Evolutionary conservation across 2,888 invertebrate genomes (phyloP), one percentile per base, ranked within the genome.

Genomic region (Nymphalis c-album): DNA sequence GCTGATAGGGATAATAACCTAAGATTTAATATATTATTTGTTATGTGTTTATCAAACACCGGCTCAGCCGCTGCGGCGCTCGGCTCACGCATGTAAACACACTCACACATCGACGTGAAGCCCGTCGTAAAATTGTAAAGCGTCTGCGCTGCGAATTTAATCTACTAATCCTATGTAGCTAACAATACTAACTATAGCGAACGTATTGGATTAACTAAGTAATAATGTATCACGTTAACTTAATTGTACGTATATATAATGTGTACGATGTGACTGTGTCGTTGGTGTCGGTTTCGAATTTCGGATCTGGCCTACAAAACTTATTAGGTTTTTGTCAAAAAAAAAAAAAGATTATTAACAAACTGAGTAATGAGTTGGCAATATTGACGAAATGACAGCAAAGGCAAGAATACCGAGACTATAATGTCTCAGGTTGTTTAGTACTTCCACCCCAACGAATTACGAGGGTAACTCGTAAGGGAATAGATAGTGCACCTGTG

Each of bases 21-120:
- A 13, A 51, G 13, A 51, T 51, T 48, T 7, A 18, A 48, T 18
- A 48, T 5, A 47, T 47, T 5, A 16, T 13, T 47, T 47, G 2
- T n/a, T 48, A 48, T n/a, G n/a, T 18, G 48, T 48, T 48, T 48
- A 48, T 17, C 48, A 48, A 48, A 48, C n/a, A 47, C 47, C 47
- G 3, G 18, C 50, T 50, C 50, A 50, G 50, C 50, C 50, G 50
- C 50, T n/a, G 18, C 18, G 50, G 50, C 50, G 50, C 50, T 50
- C 10, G 47, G 47, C n/a, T 40, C 40, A 47, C 47, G 47, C 47
- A 47, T 7, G 7, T 20, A 10, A 13, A 10, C 40, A 13, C 35
- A 40, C 40, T 13, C 40, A 40, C 40, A 40, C 40, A 13, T 40
- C 4, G 50, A 20, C 18, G 10, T 18, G n/a, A 20, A 50, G 18